These are phyloP conservation scores for Diachasmimorpha longicaudata DNA, from an alignment of 1,140 invertebrate species.

Conservation along the genomic window DNA sequence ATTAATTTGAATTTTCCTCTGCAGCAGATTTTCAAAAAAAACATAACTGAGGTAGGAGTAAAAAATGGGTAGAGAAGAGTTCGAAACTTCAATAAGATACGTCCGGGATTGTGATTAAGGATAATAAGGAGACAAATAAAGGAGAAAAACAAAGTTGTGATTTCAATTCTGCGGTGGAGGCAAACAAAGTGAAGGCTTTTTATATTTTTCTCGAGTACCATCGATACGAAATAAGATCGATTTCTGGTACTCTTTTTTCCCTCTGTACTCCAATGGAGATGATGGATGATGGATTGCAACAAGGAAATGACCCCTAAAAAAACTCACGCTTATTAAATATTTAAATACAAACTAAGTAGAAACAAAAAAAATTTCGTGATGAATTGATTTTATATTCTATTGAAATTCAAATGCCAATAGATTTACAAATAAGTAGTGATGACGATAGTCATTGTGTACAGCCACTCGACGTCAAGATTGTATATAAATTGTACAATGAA, in stretches of 20 bases:
- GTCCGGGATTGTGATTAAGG: not conserved
- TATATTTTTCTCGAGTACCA: too few species aligned
- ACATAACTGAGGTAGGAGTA: not conserved
- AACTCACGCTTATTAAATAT: constrained; percentile 15
- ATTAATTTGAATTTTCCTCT: not conserved
- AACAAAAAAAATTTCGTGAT: not conserved
- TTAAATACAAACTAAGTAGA: constrained; percentile 10
- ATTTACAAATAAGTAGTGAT: not conserved
- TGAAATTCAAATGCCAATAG: not conserved
- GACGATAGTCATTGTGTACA: not conserved
- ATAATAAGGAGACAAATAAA: not conserved
- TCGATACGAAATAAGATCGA: too few species aligned
- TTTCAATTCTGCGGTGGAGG: too few species aligned
- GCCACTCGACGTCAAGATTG: not conserved
- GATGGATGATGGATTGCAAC: too few species aligned
- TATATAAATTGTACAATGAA: not conserved
- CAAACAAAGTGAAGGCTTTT: too few species aligned
- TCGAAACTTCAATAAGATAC: not conserved
- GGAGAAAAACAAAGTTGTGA: too few species aligned
- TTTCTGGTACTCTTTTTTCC: too few species aligned
- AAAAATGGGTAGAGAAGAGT: not conserved
- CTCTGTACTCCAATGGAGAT: too few species aligned
- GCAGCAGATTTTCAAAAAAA: not conserved
- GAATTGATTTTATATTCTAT: not conserved
- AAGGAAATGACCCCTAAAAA: not conserved